Evolutionary conservation across 2,113 vertebrate species (phyloP).

Genomic region (Irena cyanogastra): DNA sequence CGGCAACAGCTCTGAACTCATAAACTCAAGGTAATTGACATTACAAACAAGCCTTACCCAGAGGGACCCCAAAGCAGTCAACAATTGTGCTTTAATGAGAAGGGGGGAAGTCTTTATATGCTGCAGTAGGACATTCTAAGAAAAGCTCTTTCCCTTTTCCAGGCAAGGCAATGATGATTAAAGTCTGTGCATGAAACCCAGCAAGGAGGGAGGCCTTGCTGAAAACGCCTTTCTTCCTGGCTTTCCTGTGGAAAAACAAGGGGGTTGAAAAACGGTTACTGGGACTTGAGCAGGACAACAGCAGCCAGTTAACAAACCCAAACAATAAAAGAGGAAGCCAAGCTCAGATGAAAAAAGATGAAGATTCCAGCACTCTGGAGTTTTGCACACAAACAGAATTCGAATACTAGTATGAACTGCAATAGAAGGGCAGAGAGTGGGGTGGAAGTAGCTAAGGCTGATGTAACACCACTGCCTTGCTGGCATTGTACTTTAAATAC

Average conservation of each 20-base stretch:
- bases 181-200: background rate
- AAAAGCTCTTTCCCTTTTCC: slow-evolving; percentile 63
- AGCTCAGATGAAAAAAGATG: background rate
- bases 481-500: background rate
- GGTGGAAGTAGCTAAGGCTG: background rate
- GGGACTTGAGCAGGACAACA: background rate
- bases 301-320: background rate
- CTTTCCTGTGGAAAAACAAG: slow-evolving; percentile 56
- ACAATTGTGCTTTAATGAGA: slow-evolving; percentile 61
- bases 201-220: slow-evolving; percentile 20
- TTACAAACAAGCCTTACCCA: slow-evolving; percentile 53
- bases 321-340: slow-evolving; percentile 30
- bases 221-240: slow-evolving; percentile 39
- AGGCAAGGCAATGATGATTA: slow-evolving; percentile 61
- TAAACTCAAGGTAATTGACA: slow-evolving; percentile 56
- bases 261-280: slow-evolving; percentile 4
- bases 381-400: background rate
- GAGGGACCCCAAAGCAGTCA: slow-evolving; percentile 41
- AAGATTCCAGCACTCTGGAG: background rate
- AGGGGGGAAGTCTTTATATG: slow-evolving; percentile 26
- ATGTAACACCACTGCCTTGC: background rate
- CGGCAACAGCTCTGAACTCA: slow-evolving; percentile 43
- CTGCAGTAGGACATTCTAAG: slow-evolving; percentile 39
- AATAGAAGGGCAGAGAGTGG: background rate
- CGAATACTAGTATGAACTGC: background rate